Percentiles rank a stretch among this genome's conserved stretches.
Evolutionary conservation across 92 coral and sea anemone species (phyloP).

Genomic region (Umimayanthus kanabou): DNA sequence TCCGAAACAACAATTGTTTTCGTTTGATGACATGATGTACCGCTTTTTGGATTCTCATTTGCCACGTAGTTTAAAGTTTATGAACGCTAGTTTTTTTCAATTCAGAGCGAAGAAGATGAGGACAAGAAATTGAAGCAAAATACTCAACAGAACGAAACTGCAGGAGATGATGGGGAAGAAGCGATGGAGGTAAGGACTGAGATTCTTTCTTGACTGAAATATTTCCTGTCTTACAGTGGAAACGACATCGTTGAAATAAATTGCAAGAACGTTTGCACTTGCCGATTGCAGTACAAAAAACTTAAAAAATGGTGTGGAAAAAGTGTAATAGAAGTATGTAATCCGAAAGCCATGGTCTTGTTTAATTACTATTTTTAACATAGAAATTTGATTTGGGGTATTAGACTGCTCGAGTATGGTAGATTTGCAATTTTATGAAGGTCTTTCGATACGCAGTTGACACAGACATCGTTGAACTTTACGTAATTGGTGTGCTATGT

Average conservation of each 20-base stretch:
- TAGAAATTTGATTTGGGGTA: not conserved
- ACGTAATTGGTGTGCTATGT: conserved; percentile 6
- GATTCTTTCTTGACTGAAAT: not conserved
- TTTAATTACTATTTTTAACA: not conserved
- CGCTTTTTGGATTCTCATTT: not conserved
- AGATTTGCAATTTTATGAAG: not conserved
- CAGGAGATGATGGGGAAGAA: conserved; percentile 70
- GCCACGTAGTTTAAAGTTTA: not conserved
- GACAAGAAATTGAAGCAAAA: conserved; percentile 80
- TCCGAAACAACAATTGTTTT: not conserved
- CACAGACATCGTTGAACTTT: conserved; percentile 1
- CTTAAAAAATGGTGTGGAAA: not conserved
- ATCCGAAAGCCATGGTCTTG: not conserved
- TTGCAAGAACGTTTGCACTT: not conserved
- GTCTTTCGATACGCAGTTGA: not conserved
- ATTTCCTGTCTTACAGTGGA: not conserved
- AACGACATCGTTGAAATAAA: not conserved
- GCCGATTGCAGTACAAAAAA: not conserved
- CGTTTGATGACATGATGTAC: not conserved
- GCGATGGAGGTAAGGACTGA: conserved; percentile 61
- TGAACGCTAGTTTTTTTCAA: not conserved
- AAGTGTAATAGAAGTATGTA: not conserved
- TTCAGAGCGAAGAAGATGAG: conserved; percentile 93
- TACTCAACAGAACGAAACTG: conserved; percentile 87
- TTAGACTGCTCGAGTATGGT: not conserved